Evolutionary conservation across 1,140 invertebrate genomes (phyloP).

Genomic region (Drosophila pachea): DNA sequence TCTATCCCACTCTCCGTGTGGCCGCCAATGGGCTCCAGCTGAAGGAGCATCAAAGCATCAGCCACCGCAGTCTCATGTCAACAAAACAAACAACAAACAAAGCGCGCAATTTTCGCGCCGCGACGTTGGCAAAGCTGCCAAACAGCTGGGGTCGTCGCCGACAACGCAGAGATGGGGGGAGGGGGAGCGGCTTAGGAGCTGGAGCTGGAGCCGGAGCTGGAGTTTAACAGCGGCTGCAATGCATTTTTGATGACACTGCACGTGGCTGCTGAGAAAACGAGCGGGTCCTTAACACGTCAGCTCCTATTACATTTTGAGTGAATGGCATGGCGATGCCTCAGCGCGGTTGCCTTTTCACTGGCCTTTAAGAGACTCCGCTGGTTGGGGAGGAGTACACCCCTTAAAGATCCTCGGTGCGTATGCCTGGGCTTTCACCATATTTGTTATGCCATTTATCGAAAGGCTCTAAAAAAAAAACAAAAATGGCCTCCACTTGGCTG

Average conservation of each 20-base stretch:
- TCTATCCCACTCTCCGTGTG: too few species aligned
- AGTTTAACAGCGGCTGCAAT: slow-evolving; percentile 44
- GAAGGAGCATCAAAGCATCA: slow-evolving; percentile 19
- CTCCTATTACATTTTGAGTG: slow-evolving; percentile 45
- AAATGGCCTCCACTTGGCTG: slow-evolving; percentile 15
- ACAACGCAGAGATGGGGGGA: slow-evolving; percentile 2
- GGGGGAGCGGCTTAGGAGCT: neutral
- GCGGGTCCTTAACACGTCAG: slow-evolving; percentile 50
- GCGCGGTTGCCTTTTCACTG: slow-evolving; percentile 1
- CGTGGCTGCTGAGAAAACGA: slow-evolving; percentile 32
- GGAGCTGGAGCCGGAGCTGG: slow-evolving; percentile 4
- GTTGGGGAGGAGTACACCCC: neutral
- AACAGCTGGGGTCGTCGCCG: slow-evolving; percentile 58
- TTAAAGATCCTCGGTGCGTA: too few species aligned
- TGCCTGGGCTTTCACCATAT: too few species aligned
- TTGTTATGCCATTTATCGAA: neutral
- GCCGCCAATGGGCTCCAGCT: slow-evolving; percentile 2
- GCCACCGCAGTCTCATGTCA: slow-evolving; percentile 43
- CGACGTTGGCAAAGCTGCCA: slow-evolving; percentile 44
- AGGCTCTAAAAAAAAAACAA: neutral
- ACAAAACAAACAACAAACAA: slow-evolving; percentile 68
- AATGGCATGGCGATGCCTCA: slow-evolving; percentile 35
- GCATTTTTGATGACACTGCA: slow-evolving; percentile 43
- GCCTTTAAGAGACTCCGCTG: neutral
- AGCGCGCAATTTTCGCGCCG: slow-evolving; percentile 62